Conservation (phyloP, 2,888 invertebrate genomes). For the Cenopis cana region DNA sequence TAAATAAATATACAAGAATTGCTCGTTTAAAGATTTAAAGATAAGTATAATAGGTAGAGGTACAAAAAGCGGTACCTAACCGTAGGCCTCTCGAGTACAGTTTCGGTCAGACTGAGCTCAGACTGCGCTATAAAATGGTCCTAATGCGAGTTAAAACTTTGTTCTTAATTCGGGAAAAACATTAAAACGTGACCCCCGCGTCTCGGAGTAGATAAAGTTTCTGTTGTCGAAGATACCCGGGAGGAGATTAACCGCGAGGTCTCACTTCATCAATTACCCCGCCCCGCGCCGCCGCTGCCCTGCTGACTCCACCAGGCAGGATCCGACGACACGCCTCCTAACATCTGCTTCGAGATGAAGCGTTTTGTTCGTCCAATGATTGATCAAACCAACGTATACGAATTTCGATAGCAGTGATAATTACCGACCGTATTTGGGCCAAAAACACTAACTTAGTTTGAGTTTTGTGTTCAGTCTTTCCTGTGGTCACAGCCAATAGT, state of each 20-base stretch:
- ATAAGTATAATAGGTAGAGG: no score
- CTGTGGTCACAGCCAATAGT: no score
- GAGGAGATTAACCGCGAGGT: slow-evolving; percentile 66
- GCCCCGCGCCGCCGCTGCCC: slow-evolving; percentile 47
- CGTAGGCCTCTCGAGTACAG: slow-evolving; percentile 15
- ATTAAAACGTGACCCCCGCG: slow-evolving; percentile 55
- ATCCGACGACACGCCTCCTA: slow-evolving; percentile 57
- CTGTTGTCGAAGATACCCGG: slow-evolving; percentile 62
- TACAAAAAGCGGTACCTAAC: no score
- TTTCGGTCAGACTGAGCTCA: not conserved
- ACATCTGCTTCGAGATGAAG: slow-evolving; percentile 51
- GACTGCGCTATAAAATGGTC: slow-evolving; percentile 21
- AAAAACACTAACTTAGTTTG: no score
- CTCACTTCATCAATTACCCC: slow-evolving; percentile 76
- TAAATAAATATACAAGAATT: no score
- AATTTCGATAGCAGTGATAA: not conserved
- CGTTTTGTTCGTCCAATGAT: slow-evolving; percentile 54
- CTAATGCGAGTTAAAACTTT: slow-evolving; percentile 46
- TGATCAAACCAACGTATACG: slow-evolving; percentile 47
- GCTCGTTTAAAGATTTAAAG: no score
- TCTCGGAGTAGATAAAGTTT: slow-evolving; percentile 63
- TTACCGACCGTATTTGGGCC: not conserved
- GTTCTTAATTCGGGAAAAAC: slow-evolving; percentile 51
- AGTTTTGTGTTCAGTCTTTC: no score
- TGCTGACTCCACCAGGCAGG: slow-evolving; percentile 52